Conservation (phyloP, 2,797 vertebrate genomes). For the Sebastes itinus region DNA sequence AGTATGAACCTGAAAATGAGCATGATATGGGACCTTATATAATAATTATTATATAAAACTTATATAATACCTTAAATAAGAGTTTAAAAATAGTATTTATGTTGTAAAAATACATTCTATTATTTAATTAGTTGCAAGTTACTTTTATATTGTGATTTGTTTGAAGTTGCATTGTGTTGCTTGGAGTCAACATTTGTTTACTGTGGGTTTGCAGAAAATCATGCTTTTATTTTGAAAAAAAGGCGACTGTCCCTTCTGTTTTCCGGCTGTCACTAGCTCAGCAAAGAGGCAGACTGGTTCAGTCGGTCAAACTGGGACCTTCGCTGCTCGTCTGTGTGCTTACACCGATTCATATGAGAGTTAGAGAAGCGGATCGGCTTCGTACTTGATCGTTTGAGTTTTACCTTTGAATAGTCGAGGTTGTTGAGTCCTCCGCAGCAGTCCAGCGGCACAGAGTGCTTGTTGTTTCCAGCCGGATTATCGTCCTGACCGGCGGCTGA, state of each 20-base stretch:
- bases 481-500: background rate
- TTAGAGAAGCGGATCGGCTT: background rate
- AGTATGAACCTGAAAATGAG: too few species aligned
- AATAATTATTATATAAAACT: too few species aligned
- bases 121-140: background rate
- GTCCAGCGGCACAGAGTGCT: conserved; percentile 49
- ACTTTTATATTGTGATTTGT: background rate
- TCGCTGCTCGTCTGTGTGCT: background rate
- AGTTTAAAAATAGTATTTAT: background rate
- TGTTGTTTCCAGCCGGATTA: background rate
- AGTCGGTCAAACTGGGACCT: background rate
- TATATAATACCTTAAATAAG: background rate
- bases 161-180: background rate
- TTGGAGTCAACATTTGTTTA: too few species aligned
- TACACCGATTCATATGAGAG: rapidly evolving
- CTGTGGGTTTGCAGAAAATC: background rate
- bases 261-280: background rate
- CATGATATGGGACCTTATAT: too few species aligned
- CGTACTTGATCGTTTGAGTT: background rate
- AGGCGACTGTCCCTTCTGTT: rapidly evolving
- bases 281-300: rapidly evolving
- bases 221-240: conserved; percentile 59
- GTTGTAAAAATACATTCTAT: background rate
- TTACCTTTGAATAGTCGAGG: conserved; percentile 83
- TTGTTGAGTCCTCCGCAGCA: conserved; percentile 83